Evolutionary conservation across 2,113 vertebrate species (phyloP), one percentile per base, ranked within the genome.

Genomic region (Tringa solitaria): DNA sequence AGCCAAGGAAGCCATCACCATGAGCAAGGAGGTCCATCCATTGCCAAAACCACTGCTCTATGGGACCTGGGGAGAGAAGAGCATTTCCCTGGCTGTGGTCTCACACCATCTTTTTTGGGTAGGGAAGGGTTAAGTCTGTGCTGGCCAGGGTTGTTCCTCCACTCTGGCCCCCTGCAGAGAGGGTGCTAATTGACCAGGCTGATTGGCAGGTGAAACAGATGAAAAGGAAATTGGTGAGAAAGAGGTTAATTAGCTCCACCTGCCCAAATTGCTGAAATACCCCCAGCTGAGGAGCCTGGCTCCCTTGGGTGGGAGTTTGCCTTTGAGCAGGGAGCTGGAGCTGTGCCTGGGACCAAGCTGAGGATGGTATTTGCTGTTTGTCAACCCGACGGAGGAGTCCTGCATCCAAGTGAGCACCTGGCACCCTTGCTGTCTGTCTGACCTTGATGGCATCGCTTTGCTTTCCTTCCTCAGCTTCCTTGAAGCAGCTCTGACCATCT

Each of bases 281-380:
- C 33, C 46, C 7, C 19, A 3, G 12, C 9, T 9, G 12, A 43
- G 39, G 33, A 30, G 22, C 9, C 0, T 0, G 0, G 1, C 4
- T 54, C 13, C 20, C 5, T 2, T 0, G 10, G 32, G 16, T 2
- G 27, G 19, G 46, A 18, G 6, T 6, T 15, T 28, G 21, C 28
- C 26, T 64, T 33, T 14, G 19, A 2, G 4, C 5, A 2, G 15
- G 9, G 43, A 46, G 53, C 53, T n/a, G 54, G 59, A 74, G 82
- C 53, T 37, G 37, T 16, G 39, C 45, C 24, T 10, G 19, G 24
- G 8, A 5, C 17, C 13, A 4, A 6, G 10, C 2, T 2, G 60
- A n/a, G 88, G 43, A 1, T 3, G 0, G 8, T 0, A 4, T 5
- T 5, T 43, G 45, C 19, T n/a, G 14, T 17, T 27, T 46, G 26